A percentile compares a stretch with the other conserved stretches of the same genome.
phyloP scores from a whole-genome alignment of 2,113 vertebrate genomes.

The Australoheros scitulus region DNA sequence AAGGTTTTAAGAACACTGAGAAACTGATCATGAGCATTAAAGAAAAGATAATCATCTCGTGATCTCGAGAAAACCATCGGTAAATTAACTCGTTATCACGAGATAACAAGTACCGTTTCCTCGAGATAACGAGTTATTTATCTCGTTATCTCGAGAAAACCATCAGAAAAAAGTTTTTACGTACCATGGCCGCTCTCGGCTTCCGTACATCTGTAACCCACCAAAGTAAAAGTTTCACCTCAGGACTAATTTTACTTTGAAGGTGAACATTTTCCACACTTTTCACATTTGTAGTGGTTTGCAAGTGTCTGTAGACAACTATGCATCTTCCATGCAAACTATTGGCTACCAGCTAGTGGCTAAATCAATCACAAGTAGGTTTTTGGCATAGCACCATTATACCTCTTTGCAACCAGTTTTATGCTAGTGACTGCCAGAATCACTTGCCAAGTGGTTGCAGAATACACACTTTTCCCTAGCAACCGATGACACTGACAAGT shows the following conservation, averaged over 20 bases:
- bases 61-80: too few relatives aligned
- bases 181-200: too few relatives aligned
- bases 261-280: background rate
- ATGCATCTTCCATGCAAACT: background rate
- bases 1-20: too few relatives aligned
- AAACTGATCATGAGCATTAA: too few relatives aligned
- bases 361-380: background rate
- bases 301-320: background rate
- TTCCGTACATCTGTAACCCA: background rate
- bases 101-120: too few relatives aligned
- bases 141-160: too few relatives aligned
- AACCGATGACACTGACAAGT: background rate
- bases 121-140: too few relatives aligned
- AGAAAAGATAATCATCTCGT: too few relatives aligned
- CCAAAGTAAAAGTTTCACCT: background rate
- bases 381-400: background rate
- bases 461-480: background rate
- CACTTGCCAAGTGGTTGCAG: background rate
- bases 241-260: background rate
- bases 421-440: background rate
- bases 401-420: background rate
- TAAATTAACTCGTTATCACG: too few relatives aligned
- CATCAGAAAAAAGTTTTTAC: too few relatives aligned
- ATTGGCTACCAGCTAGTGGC: background rate
- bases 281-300: background rate